Conservation (phyloP, 2,797 vertebrate genomes). For the Typhlichthys eigenmanni region DNA sequence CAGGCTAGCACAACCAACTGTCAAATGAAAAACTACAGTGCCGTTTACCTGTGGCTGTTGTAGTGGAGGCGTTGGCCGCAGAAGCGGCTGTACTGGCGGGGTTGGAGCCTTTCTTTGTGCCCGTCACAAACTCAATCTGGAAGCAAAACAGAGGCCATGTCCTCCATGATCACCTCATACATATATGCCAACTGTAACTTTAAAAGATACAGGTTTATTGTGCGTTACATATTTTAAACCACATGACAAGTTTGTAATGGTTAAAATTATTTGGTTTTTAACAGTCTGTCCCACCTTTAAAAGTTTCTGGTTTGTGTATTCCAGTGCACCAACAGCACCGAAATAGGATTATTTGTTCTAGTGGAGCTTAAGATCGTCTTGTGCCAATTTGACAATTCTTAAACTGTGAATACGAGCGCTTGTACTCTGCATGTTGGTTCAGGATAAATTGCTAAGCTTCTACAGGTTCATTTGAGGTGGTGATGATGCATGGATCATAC, state of each 20-base stretch:
- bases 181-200: too few species aligned
- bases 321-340: too few species aligned
- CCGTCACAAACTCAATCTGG: conserved; percentile 97
- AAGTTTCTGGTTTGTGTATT: not conserved
- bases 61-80: conserved; percentile 84
- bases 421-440: conserved; percentile 31
- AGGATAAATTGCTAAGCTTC: conserved; percentile 20
- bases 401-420: not conserved
- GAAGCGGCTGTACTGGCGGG: conserved; percentile 82
- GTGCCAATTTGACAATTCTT: not conserved
- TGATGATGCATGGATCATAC: conserved; percentile 9
- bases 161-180: too few species aligned
- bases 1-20: too few species aligned
- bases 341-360: too few species aligned
- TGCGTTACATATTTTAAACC: too few species aligned
- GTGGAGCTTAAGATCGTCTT: not conserved
- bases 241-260: too few species aligned
- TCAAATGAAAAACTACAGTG: too few species aligned
- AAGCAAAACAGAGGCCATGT: too few species aligned
- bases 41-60: conserved; percentile 85
- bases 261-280: too few species aligned
- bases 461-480: conserved; percentile 1
- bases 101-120: conserved; percentile 92
- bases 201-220: too few species aligned
- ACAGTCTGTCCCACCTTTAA: too few species aligned